Evolutionary conservation across 1,140 invertebrate species (phyloP).

Genomic region (Varroa destructor): DNA sequence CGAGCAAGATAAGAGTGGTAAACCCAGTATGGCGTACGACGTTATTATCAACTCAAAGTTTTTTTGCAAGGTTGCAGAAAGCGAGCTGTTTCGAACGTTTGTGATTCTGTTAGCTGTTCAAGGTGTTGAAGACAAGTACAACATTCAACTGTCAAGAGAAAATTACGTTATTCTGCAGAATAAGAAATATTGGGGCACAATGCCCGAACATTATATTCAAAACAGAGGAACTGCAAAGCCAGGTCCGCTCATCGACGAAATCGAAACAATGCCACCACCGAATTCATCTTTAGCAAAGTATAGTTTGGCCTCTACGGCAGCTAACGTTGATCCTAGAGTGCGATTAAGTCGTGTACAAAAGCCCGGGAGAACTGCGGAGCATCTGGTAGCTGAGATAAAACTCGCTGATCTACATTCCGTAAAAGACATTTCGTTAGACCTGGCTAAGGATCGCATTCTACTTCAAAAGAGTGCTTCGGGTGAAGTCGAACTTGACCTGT

Average conservation of each 20-base stretch:
- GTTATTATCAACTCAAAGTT: slow-evolving; percentile 29
- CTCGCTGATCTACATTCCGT: neutral
- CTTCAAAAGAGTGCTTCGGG: neutral
- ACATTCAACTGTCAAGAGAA: slow-evolving; percentile 3
- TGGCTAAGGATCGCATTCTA: slow-evolving; percentile 17
- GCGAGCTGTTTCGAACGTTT: slow-evolving; percentile 29
- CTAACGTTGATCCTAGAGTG: neutral
- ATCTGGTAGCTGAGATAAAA: slow-evolving; percentile 7
- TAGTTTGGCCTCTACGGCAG: neutral
- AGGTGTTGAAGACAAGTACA: slow-evolving; percentile 30
- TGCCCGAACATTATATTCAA: slow-evolving; percentile 27
- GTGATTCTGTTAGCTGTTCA: slow-evolving; percentile 25
- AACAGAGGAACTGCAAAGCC: slow-evolving; percentile 13
- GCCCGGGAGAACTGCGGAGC: slow-evolving; percentile 3
- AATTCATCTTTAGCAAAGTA: neutral
- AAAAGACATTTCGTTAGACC: neutral
- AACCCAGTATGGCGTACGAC: slow-evolving; percentile 28
- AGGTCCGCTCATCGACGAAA: slow-evolving; percentile 9
- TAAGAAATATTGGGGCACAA: slow-evolving; percentile 27
- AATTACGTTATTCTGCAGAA: slow-evolving; percentile 28
- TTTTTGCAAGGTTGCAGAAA: neutral
- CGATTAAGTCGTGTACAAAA: slow-evolving; percentile 10
- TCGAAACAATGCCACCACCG: neutral
- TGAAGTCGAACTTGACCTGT: slow-evolving; percentile 1
- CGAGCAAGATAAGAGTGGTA: slow-evolving; percentile 29